Conservation (phyloP, 2,888 invertebrate species). For the Oasisia sp. region DNA sequence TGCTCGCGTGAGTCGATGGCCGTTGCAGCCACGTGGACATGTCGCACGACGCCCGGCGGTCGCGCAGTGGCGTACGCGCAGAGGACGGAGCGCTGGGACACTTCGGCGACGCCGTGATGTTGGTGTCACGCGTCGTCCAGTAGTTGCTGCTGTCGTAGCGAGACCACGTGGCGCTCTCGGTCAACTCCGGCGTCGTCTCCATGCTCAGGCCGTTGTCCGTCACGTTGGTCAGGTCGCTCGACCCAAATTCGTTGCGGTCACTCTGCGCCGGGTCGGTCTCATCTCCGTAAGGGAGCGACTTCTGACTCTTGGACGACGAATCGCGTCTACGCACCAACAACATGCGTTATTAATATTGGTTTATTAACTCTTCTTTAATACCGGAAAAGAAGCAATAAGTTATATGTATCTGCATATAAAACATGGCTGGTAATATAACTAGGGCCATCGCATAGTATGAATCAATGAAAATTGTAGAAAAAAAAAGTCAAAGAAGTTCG, state of each 20-base stretch:
- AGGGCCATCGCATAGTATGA: no score
- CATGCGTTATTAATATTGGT: no score
- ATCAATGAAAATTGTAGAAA: no score
- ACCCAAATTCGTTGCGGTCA: not conserved
- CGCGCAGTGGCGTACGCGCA: not conserved
- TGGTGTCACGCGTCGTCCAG: not conserved
- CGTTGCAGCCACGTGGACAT: not conserved
- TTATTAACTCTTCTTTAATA: no score
- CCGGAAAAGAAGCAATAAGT: no score
- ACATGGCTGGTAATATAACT: no score
- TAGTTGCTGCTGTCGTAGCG: not conserved
- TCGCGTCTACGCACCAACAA: not conserved
- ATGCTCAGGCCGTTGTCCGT: constrained; percentile 4
- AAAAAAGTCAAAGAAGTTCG: no score
- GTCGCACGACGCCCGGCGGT: not conserved
- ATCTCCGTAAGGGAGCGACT: not conserved
- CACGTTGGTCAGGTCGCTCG: not conserved
- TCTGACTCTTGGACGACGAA: not conserved
- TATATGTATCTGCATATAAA: no score
- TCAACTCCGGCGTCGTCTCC: not conserved
- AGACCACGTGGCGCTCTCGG: not conserved
- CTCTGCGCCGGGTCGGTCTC: not conserved
- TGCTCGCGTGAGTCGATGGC: not conserved
- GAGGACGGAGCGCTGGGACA: not conserved
- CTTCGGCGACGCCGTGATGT: not conserved